Conservation (phyloP, 2,888 invertebrate species). For the Xestia xanthographa region DNA sequence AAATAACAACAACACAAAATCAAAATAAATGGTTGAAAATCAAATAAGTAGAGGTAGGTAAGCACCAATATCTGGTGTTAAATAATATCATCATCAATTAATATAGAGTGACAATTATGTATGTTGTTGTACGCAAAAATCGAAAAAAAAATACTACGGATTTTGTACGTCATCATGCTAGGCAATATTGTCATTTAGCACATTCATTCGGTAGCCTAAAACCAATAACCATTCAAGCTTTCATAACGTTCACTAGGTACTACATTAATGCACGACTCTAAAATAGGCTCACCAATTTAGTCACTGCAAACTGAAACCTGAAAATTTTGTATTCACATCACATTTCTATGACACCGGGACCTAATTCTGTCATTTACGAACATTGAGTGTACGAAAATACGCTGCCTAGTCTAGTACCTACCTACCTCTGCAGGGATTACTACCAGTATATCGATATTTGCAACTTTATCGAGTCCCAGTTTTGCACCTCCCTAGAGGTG, state of each 20-base stretch:
- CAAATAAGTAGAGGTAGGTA: background rate
- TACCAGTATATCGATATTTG: conserved; percentile 59
- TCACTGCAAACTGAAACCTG: conserved; percentile 17
- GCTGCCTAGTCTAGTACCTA: conserved; percentile 23
- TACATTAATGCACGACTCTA: conserved; percentile 2
- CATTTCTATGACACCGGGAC: conserved; percentile 22
- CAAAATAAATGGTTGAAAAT: background rate
- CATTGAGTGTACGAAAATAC: conserved; percentile 54
- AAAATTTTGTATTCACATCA: conserved; percentile 23
- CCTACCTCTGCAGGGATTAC: conserved; percentile 33
- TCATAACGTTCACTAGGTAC: conserved; percentile 23
- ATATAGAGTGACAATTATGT: background rate
- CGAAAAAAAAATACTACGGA: background rate
- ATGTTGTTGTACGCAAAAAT: background rate
- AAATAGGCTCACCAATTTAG: conserved; percentile 31
- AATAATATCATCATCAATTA: background rate
- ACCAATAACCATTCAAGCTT: conserved; percentile 24
- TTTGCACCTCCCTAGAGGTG: conserved; percentile 61
- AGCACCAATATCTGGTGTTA: background rate
- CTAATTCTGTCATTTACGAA: conserved; percentile 45
- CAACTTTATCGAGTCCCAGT: conserved; percentile 64
- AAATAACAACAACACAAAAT: conserved; percentile 12
- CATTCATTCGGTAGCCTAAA: conserved; percentile 5
- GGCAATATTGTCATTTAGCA: background rate
- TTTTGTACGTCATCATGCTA: background rate